phyloP scores from a whole-genome alignment of 1,140 invertebrate species.

The Meteorus sp. region DNA sequence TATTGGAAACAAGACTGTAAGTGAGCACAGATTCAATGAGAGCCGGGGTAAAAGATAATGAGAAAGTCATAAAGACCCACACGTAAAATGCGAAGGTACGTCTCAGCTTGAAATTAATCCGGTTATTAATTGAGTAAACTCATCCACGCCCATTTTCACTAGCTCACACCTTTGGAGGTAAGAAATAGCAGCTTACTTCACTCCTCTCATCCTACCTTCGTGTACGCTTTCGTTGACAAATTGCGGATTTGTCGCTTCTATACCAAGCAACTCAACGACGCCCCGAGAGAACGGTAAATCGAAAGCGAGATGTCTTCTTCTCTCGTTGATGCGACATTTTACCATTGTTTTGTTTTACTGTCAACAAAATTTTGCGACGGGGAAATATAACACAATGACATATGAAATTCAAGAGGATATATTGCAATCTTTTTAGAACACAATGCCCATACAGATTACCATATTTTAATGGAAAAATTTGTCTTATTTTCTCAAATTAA shows the following conservation, averaged over 20 bases:
- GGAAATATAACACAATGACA: no score
- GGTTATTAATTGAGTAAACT: constrained; percentile 38
- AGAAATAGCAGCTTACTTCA: constrained; percentile 27
- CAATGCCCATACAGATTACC: no score
- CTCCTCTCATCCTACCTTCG: neutral
- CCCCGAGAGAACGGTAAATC: constrained; percentile 6
- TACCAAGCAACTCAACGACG: neutral
- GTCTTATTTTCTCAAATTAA: no score
- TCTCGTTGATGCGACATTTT: neutral
- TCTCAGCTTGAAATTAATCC: constrained; percentile 37
- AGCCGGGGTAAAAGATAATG: no score
- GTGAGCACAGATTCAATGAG: no score
- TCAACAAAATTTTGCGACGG: no score
- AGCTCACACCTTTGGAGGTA: constrained; percentile 21
- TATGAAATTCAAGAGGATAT: no score
- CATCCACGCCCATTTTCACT: constrained; percentile 6
- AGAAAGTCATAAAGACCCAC: neutral
- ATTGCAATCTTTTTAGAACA: no score
- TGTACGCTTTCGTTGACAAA: constrained; percentile 21
- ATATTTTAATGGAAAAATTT: no score
- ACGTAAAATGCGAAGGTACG: constrained; percentile 1
- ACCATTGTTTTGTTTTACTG: no score
- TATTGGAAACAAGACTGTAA: no score
- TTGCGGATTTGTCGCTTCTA: constrained; percentile 26
- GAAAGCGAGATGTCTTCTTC: neutral